phyloP scores from a whole-genome alignment of 2,113 vertebrate species.

The Arenaria interpres region DNA sequence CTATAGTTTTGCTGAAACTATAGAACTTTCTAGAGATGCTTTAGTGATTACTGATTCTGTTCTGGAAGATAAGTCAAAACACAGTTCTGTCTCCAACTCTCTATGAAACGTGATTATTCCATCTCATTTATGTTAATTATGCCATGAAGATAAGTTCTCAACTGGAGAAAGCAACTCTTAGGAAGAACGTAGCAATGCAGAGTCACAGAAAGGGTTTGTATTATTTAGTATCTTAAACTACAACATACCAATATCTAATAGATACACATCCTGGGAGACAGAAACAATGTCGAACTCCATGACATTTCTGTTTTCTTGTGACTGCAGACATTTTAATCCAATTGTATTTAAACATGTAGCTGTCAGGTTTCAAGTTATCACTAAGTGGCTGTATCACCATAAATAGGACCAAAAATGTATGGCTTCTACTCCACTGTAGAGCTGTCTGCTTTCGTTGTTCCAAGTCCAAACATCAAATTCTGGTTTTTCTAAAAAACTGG shows the following conservation, averaged over 20 bases:
- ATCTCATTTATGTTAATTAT: neutral
- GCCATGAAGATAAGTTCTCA: neutral
- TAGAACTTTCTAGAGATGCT: neutral
- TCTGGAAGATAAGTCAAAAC: neutral
- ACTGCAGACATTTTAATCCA: neutral
- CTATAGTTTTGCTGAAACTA: neutral
- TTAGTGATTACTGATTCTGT: neutral
- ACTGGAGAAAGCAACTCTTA: neutral
- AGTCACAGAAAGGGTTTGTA: neutral
- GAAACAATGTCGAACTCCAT: neutral
- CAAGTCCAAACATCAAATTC: neutral
- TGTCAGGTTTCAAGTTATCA: neutral
- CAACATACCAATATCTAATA: neutral
- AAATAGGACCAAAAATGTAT: neutral
- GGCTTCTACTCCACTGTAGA: neutral
- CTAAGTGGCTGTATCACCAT: neutral
- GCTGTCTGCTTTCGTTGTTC: neutral
- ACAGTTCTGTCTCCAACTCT: neutral
- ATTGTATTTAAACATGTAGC: neutral
- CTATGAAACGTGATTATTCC: neutral
- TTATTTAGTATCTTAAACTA: neutral
- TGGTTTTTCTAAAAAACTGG: neutral
- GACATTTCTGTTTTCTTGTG: neutral
- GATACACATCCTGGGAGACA: neutral
- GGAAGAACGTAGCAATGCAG: neutral